Evolutionary conservation across 2,113 vertebrate species (phyloP).

Genomic region (Gopherus evgoodei): DNA sequence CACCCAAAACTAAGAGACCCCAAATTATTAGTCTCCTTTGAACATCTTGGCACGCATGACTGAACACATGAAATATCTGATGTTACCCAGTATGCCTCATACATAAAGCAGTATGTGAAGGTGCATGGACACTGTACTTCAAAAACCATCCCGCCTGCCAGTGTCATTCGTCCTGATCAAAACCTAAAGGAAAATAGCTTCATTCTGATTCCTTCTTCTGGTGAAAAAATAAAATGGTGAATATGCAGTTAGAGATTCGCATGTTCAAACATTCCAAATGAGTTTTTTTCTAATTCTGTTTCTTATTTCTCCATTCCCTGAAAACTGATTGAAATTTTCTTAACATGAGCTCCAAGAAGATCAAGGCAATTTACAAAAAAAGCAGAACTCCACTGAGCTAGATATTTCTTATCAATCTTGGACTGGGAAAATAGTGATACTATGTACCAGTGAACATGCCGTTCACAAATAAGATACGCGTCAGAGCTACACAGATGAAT

Average conservation of each 20-base stretch:
- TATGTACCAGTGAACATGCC: constrained; percentile 49
- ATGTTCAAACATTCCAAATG: background rate
- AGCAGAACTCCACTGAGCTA: background rate
- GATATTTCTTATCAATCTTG: constrained; percentile 34
- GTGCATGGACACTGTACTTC: constrained; percentile 34
- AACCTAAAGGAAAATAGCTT: constrained; percentile 10
- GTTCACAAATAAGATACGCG: constrained; percentile 10
- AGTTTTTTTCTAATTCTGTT: background rate
- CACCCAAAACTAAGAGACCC: constrained; percentile 51
- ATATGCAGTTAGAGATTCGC: background rate
- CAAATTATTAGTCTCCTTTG: constrained; percentile 58
- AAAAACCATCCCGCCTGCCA: constrained; percentile 46
- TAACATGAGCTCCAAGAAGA: constrained; percentile 19
- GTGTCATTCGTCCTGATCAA: background rate
- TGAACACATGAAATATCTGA: constrained; percentile 55
- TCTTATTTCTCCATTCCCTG: background rate
- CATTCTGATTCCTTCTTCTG: accelerated
- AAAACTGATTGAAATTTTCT: constrained; percentile 11
- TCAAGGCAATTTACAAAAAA: background rate
- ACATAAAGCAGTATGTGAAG: constrained; percentile 38
- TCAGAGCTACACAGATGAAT: constrained; percentile 1
- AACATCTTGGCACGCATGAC: constrained; percentile 51
- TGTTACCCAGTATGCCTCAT: constrained; percentile 54
- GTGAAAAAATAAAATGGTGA: background rate
- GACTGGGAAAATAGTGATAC: constrained; percentile 17